phyloP scores from a whole-genome alignment of 2,797 vertebrate species.

The Caiman crocodilus region DNA sequence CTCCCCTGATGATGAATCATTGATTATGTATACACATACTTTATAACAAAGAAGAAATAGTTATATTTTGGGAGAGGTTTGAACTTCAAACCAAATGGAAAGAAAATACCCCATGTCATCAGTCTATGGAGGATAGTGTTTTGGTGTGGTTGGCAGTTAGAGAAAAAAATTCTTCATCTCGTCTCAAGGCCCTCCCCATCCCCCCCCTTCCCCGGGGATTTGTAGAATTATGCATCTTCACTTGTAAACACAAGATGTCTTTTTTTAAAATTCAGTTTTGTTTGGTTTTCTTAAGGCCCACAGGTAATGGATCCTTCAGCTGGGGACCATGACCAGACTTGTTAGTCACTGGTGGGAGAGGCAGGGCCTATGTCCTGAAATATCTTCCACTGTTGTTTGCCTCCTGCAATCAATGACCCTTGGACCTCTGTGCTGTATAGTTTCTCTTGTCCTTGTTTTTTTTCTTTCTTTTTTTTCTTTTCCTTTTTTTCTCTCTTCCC shows the following conservation, averaged over 20 bases:
- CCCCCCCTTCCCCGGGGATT: slow-evolving; percentile 14
- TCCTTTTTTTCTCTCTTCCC: not conserved
- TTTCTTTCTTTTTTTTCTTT: not conserved
- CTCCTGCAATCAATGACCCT: not conserved
- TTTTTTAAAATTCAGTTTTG: not conserved
- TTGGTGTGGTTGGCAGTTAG: slow-evolving; percentile 47
- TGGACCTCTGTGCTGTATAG: not conserved
- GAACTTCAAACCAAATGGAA: slow-evolving; percentile 9
- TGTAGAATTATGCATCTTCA: not conserved
- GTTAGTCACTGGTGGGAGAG: slow-evolving; percentile 9
- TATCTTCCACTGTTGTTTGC: not conserved
- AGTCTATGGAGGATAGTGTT: slow-evolving; percentile 46
- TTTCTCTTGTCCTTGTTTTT: not conserved
- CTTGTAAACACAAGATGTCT: slow-evolving; percentile 17
- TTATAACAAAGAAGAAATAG: slow-evolving; percentile 2
- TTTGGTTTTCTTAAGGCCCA: too few relatives aligned
- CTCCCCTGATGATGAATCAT: slow-evolving; percentile 31
- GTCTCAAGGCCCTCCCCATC: not conserved
- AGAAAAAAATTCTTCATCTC: not conserved
- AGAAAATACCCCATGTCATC: slow-evolving; percentile 30
- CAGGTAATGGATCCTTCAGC: not conserved
- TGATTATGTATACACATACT: not conserved
- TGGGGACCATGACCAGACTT: not conserved
- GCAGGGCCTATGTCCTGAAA: not conserved
- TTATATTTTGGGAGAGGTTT: not conserved